phyloP scores from a whole-genome alignment of 2,113 vertebrate genomes.

The Phasianus colchicus region DNA sequence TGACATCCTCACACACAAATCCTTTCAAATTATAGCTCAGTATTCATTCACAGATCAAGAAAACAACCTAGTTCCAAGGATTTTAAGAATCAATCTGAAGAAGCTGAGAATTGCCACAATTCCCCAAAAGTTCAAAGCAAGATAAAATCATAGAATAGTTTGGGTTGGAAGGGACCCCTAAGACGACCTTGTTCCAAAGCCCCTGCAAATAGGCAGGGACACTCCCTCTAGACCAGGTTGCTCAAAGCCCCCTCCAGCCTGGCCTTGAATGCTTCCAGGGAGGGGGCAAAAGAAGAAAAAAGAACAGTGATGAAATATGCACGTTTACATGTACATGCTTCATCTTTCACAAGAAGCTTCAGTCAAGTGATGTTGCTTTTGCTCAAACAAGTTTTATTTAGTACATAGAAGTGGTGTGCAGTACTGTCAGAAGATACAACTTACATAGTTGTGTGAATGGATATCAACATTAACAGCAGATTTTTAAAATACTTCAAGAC shows the following conservation, averaged over 20 bases:
- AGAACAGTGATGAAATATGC: not conserved
- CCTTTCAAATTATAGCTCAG: not conserved
- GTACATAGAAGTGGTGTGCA: not conserved
- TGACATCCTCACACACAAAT: not conserved
- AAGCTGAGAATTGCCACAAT: not conserved
- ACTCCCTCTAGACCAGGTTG: too few relatives aligned
- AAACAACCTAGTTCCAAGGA: not conserved
- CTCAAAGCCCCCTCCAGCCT: too few relatives aligned
- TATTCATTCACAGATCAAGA: not conserved
- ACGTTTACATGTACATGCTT: not conserved
- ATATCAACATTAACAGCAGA: not conserved
- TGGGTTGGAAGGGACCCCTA: too few relatives aligned
- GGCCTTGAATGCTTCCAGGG: too few relatives aligned
- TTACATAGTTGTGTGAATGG: not conserved
- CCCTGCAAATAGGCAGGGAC: too few relatives aligned
- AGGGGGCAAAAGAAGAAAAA: too few relatives aligned
- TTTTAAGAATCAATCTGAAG: not conserved
- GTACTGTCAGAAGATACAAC: not conserved
- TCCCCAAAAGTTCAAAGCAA: not conserved
- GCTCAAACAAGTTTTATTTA: not conserved
- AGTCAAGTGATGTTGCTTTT: not conserved
- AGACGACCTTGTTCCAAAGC: too few relatives aligned
- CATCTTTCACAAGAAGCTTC: not conserved
- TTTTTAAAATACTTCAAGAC: not conserved
- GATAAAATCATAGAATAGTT: not conserved